Evolutionary conservation across 2,113 vertebrate species (phyloP).

Genomic region (Tragelaphus scriptus): DNA sequence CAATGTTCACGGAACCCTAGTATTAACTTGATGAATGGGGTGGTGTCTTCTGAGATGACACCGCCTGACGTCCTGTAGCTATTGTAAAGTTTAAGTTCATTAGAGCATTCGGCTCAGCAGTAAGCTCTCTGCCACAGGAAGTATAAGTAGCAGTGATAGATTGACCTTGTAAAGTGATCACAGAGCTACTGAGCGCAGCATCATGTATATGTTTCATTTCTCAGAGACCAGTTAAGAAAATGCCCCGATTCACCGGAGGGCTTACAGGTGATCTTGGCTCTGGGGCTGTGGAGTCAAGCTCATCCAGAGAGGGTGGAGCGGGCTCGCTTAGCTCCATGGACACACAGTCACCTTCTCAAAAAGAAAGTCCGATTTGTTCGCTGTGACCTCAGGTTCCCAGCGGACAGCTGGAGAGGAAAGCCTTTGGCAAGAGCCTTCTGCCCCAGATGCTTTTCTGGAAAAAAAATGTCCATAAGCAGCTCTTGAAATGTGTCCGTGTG

Average conservation of each 20-base stretch:
- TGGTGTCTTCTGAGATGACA: background rate
- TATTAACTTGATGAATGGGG: conserved; percentile 18
- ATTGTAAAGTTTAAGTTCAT: conserved; percentile 32
- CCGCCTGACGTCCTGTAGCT: conserved; percentile 14
- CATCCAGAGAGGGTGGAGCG: background rate
- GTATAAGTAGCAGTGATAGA: background rate
- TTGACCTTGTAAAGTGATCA: background rate
- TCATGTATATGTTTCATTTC: background rate
- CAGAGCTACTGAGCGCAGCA: background rate
- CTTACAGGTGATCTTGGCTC: background rate
- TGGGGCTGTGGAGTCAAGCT: background rate
- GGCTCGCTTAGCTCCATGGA: background rate
- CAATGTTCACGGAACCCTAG: background rate
- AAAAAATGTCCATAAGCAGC: background rate
- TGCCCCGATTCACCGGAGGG: background rate
- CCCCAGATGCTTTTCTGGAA: background rate
- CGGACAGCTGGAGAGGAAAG: background rate
- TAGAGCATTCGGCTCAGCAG: background rate
- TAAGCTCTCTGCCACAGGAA: background rate
- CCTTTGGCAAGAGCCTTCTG: background rate
- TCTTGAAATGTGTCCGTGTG: background rate
- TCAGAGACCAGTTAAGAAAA: background rate
- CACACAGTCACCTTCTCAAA: background rate
- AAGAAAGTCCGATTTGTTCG: background rate
- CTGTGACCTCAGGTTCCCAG: background rate